phyloP scores from a whole-genome alignment of 2,888 invertebrate genomes.

The Cyclophora albipunctata region DNA sequence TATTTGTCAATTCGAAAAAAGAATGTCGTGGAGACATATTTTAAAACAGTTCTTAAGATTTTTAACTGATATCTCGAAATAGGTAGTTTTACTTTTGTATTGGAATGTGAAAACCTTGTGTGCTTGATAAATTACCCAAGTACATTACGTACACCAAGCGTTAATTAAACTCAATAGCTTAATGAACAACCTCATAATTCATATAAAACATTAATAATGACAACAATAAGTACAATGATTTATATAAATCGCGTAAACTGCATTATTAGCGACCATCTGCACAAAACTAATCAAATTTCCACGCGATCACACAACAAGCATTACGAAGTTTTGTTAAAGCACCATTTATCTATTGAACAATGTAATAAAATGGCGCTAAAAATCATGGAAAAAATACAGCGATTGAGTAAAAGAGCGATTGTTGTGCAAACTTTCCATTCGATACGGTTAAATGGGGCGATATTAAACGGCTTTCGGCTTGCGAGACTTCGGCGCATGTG shows the following conservation, averaged over 20 bases:
- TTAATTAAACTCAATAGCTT: no score
- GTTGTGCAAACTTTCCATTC: conserved; percentile 71
- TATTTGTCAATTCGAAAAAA: conserved; percentile 1
- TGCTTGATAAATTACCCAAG: no score
- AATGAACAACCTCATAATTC: conserved; percentile 2
- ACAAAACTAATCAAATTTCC: conserved; percentile 70
- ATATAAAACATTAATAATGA: conserved; percentile 12
- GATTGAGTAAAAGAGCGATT: conserved; percentile 67
- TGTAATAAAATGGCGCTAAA: conserved; percentile 52
- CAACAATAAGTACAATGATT: conserved; percentile 39
- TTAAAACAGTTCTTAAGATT: no score
- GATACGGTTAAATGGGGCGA: conserved; percentile 69
- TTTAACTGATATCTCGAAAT: no score
- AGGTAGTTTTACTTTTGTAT: no score
- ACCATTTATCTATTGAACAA: conserved; percentile 47
- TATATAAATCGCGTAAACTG: conserved; percentile 48
- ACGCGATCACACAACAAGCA: conserved; percentile 52
- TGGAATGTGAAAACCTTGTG: no score
- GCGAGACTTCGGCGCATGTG: conserved; percentile 41
- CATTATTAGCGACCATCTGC: conserved; percentile 53
- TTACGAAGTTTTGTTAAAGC: conserved; percentile 33
- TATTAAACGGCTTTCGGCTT: conserved; percentile 45
- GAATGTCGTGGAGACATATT: no score
- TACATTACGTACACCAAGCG: no score
- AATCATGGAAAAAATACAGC: conserved; percentile 61